phyloP scores from a whole-genome alignment of 2,797 vertebrate genomes.

The Squalus acanthias region DNA sequence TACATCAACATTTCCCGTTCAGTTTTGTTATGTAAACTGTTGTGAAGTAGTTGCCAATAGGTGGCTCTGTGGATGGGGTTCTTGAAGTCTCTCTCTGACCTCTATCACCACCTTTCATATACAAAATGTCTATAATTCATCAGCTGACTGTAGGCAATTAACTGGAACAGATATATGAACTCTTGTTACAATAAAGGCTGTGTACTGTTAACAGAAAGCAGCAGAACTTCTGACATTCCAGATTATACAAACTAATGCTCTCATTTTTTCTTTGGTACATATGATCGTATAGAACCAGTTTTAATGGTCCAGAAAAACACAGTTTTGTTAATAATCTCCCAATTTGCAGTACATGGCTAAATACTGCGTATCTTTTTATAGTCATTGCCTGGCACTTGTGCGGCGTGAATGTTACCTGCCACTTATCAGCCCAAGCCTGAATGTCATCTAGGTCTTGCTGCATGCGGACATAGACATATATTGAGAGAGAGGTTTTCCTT shows the following conservation, averaged over 20 bases:
- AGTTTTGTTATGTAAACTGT: background rate
- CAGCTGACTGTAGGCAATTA: background rate
- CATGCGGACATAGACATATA: no score
- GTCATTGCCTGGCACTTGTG: no score
- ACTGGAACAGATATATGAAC: background rate
- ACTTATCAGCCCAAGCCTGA: no score
- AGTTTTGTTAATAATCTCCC: background rate
- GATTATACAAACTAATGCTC: no score
- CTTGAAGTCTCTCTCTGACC: background rate
- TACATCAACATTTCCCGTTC: background rate
- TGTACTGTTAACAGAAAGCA: background rate
- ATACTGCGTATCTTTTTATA: no score
- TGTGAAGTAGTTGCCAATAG: background rate
- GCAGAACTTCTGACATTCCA: background rate
- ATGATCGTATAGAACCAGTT: background rate
- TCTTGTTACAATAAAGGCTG: background rate
- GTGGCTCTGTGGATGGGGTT: background rate
- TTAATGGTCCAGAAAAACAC: background rate
- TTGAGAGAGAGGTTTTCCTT: background rate
- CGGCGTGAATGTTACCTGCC: no score
- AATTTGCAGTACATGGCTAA: background rate
- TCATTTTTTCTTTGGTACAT: background rate
- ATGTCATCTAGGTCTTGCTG: no score
- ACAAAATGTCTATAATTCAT: background rate
- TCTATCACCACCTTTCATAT: background rate